These are phyloP conservation scores for Apodemia mormo DNA, from an alignment of 2,888 invertebrate species.

Conservation along the genomic window DNA sequence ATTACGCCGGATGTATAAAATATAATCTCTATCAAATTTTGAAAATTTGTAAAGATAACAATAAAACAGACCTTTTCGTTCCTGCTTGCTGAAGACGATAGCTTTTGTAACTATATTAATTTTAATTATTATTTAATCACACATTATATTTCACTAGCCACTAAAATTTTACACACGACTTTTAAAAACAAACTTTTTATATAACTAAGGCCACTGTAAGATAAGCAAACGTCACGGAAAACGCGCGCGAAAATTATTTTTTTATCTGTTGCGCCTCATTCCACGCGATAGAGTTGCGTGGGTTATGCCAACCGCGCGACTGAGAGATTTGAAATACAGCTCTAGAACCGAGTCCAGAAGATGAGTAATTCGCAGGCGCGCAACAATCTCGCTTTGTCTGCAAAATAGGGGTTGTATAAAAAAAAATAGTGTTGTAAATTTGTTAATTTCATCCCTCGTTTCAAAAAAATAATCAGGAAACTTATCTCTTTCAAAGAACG, in stretches of 20 bases:
- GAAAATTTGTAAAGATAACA: no score
- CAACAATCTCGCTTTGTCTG: background rate
- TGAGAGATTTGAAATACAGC: conserved; percentile 27
- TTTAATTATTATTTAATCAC: background rate
- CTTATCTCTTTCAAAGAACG: no score
- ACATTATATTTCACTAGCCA: background rate
- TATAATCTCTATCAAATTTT: no score
- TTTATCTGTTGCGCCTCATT: conserved; percentile 7
- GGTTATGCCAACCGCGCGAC: conserved; percentile 47
- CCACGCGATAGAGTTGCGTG: conserved; percentile 35
- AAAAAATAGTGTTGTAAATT: no score
- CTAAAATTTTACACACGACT: background rate
- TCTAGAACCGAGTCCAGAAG: background rate
- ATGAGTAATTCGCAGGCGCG: conserved; percentile 13
- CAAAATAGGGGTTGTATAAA: no score
- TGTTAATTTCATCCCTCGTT: no score
- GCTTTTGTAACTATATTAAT: background rate
- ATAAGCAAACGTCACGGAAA: background rate
- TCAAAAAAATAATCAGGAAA: no score
- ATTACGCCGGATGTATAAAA: no score
- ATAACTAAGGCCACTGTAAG: background rate
- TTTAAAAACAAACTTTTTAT: background rate
- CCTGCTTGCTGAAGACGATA: background rate
- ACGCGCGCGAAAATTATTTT: conserved; percentile 6
- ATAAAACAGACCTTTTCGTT: background rate